Conservation (phyloP, 2,113 vertebrate species). For the Neotragus moschatus region DNA sequence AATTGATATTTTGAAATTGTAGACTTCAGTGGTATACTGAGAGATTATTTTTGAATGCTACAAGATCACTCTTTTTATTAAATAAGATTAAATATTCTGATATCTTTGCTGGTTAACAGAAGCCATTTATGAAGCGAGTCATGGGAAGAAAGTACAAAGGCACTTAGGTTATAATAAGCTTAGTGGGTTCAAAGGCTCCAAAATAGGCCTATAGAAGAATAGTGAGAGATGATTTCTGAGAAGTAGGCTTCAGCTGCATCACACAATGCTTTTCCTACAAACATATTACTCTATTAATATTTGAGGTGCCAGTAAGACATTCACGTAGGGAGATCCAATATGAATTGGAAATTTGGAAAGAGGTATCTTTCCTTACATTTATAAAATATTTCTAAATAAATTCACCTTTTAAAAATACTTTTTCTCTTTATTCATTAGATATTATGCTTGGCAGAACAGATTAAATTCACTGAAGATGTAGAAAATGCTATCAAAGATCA, state of each 20-base stretch:
- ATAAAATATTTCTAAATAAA: slow-evolving; percentile 1
- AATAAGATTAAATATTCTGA: neutral
- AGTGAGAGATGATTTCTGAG: neutral
- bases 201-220: neutral
- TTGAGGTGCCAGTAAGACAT: neutral
- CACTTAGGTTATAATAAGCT: neutral
- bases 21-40: neutral
- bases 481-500: slow-evolving; percentile 88
- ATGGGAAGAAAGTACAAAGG: neutral
- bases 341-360: neutral
- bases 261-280: neutral
- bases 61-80: neutral
- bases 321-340: neutral
- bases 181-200: neutral
- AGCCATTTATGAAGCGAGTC: neutral
- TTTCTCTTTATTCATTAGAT: slow-evolving; percentile 83
- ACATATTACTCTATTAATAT: neutral
- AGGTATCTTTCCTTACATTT: neutral
- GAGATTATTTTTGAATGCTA: neutral
- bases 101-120: neutral
- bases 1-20: neutral
- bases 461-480: slow-evolving; percentile 96
- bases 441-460: slow-evolving; percentile 94
- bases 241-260: neutral
- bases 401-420: neutral